A percentile compares a stretch with the other conserved stretches of the same genome.
These are phyloP conservation scores for Candoia aspera DNA, from an alignment of 2,113 vertebrate species.

Conservation along the genomic window DNA sequence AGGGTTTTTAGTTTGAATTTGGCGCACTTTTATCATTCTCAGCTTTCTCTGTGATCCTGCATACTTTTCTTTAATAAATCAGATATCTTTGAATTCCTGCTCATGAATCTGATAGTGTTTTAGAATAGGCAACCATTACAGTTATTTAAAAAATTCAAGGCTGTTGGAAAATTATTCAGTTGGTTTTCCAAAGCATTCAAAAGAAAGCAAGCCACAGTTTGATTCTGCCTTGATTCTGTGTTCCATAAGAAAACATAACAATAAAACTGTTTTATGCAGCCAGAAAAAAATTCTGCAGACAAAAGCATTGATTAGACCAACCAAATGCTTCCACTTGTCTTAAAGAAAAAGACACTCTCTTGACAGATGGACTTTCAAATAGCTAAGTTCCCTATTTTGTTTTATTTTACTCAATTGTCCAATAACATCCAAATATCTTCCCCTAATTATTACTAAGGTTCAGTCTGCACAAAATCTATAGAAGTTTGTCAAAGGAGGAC, in stretches of 20 bases:
- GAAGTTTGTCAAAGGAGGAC: conserved; percentile 47
- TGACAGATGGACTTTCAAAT: conserved; percentile 23
- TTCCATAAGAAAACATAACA: not conserved
- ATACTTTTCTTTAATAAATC: too few relatives aligned
- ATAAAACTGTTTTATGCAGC: not conserved
- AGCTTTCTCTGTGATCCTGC: too few relatives aligned
- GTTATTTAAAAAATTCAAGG: not conserved
- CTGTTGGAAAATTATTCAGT: not conserved
- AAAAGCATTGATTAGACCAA: conserved; percentile 33
- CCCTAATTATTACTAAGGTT: conserved; percentile 49
- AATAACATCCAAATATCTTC: conserved; percentile 46
- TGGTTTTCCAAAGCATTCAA: not conserved
- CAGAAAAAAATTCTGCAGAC: conserved; percentile 30
- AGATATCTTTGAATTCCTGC: too few relatives aligned
- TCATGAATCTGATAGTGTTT: too few relatives aligned
- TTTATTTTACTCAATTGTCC: conserved; percentile 33
- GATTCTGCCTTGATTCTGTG: conserved; percentile 27
- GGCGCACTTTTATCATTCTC: too few relatives aligned
- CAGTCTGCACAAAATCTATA: conserved; percentile 46
- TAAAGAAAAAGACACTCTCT: conserved; percentile 9
- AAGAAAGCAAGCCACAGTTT: conserved; percentile 16
- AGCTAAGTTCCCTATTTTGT: conserved; percentile 22
- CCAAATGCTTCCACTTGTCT: conserved; percentile 39
- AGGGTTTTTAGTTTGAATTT: too few relatives aligned
- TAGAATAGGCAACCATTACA: too few relatives aligned